Conservation (phyloP, 2,888 invertebrate species). For the Megalurothrips usitatus region DNA sequence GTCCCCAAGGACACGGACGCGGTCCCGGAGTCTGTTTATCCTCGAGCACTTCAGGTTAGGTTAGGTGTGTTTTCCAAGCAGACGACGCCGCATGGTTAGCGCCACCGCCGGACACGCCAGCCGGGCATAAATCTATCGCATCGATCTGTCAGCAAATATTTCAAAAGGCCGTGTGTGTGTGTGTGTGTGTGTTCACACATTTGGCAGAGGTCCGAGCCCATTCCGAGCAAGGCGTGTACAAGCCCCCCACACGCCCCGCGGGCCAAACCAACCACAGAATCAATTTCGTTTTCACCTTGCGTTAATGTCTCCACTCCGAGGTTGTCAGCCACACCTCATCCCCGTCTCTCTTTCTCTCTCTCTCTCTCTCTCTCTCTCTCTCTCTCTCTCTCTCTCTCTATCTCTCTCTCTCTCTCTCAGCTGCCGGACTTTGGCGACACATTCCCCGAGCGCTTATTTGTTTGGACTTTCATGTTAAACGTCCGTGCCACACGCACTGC, state of each 20-base stretch:
- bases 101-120: too few relatives aligned
- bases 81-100: not conserved
- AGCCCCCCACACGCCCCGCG: not conserved
- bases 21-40: too few relatives aligned
- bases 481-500: not conserved
- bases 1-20: too few relatives aligned
- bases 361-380: not conserved
- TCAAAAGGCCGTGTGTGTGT: not conserved
- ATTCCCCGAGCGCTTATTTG: not conserved
- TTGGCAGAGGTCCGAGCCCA: not conserved
- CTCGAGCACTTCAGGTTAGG: too few relatives aligned
- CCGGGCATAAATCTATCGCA: not conserved
- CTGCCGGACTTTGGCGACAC: not conserved
- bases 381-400: not conserved
- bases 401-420: not conserved
- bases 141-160: constrained; percentile 4
- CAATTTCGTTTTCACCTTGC: constrained; percentile 1
- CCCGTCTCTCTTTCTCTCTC: not conserved
- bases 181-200: not conserved
- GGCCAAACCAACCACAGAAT: not conserved
- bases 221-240: not conserved
- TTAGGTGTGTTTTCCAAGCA: too few relatives aligned
- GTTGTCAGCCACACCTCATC: not conserved
- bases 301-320: not conserved
- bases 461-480: not conserved